Conservation (phyloP, 2,888 invertebrate species). For the Eurytoma adleriae region DNA sequence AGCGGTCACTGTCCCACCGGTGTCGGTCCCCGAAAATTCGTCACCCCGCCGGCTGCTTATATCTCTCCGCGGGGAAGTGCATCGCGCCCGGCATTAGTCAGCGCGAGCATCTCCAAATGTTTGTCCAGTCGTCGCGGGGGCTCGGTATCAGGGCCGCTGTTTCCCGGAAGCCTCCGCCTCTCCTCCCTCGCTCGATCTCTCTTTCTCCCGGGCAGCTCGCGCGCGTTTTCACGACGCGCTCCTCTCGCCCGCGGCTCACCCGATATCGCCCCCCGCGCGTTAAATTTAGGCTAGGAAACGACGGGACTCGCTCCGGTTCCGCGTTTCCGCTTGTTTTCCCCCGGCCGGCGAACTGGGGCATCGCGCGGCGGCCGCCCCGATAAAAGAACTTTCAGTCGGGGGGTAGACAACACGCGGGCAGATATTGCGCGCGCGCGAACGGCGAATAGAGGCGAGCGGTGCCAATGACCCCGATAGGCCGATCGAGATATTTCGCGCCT, state of each 20-base stretch:
- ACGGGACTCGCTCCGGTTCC: constrained; percentile 20
- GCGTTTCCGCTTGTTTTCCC: constrained; percentile 39
- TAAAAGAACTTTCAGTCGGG: constrained; percentile 13
- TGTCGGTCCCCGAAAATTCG: too few species aligned
- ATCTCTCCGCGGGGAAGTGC: too few species aligned
- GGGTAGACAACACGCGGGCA: not conserved
- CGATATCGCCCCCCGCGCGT: constrained; percentile 17
- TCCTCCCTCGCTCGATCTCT: constrained; percentile 1
- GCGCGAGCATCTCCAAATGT: not conserved
- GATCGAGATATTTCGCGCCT: constrained; percentile 32
- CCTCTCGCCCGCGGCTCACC: not conserved
- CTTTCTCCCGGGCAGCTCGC: too few species aligned
- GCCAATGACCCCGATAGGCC: constrained; percentile 62
- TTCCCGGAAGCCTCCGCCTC: constrained; percentile 43
- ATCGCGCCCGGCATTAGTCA: constrained; percentile 4
- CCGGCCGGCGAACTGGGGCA: not conserved
- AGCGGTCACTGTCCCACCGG: too few species aligned
- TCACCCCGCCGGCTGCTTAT: too few species aligned
- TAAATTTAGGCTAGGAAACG: constrained; percentile 46
- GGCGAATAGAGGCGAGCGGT: constrained; percentile 28
- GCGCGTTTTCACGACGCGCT: not conserved
- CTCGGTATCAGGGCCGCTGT: not conserved
- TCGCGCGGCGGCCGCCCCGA: not conserved
- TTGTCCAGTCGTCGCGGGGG: not conserved
- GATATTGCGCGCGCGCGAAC: too few species aligned